phyloP scores from a whole-genome alignment of 2,113 vertebrate genomes.

The Psephotus haematonotus region DNA sequence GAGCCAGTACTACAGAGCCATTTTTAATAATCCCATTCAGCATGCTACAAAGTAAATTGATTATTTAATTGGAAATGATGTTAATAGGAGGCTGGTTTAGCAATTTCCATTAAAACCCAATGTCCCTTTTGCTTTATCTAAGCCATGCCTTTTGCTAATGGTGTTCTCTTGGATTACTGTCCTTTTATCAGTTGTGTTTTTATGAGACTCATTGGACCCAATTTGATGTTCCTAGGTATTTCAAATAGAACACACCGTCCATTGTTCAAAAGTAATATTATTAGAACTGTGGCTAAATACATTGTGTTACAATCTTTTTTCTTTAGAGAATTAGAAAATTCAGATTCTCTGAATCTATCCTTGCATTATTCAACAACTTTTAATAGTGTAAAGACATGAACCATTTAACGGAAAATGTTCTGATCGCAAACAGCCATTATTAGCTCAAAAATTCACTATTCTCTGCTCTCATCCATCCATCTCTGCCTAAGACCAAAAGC shows the following conservation, averaged over 20 bases:
- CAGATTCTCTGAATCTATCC: not conserved
- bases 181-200: constrained; percentile 35
- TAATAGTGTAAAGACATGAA: not conserved
- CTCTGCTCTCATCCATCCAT: not conserved
- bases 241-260: not conserved
- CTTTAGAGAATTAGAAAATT: not conserved
- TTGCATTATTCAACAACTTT: not conserved
- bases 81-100: not conserved
- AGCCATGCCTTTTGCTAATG: not conserved
- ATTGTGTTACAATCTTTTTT: no score
- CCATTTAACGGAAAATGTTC: not conserved
- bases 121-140: not conserved
- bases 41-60: not conserved
- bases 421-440: not conserved
- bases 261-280: not conserved
- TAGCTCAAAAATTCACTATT: not conserved
- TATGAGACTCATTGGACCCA: not conserved
- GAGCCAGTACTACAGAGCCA: not conserved
- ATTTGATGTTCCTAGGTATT: constrained; percentile 53
- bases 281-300: not conserved
- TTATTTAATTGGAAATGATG: constrained; percentile 9
- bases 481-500: not conserved
- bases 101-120: not conserved
- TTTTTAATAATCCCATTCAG: not conserved
- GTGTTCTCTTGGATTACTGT: not conserved